phyloP scores from a whole-genome alignment of 2,113 vertebrate species.

The Aspiorhynchus laticeps region DNA sequence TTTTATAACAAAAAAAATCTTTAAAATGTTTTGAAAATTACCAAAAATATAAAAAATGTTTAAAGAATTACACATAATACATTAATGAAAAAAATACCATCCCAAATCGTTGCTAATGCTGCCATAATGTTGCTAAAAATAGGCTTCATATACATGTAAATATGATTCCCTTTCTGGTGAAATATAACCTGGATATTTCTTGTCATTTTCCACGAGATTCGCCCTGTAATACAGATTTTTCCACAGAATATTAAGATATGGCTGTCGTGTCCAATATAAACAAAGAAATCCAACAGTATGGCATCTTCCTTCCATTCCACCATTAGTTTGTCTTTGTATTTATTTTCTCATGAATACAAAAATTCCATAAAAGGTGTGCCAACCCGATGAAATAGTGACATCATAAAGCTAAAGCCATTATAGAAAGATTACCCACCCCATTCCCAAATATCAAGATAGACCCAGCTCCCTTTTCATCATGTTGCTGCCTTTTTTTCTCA shows the following conservation, averaged over 20 bases:
- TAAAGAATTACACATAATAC: neutral
- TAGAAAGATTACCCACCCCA: slow-evolving; percentile 69
- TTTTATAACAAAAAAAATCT: too few species aligned
- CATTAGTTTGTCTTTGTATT: slow-evolving; percentile 41
- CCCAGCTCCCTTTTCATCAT: slow-evolving; percentile 61
- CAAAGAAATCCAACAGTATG: neutral
- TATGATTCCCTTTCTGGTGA: neutral
- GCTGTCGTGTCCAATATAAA: neutral
- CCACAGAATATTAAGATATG: neutral
- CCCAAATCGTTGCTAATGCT: neutral
- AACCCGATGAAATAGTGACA: slow-evolving; percentile 76
- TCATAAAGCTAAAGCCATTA: slow-evolving; percentile 73
- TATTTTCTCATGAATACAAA: slow-evolving; percentile 72
- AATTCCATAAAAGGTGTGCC: slow-evolving; percentile 76
- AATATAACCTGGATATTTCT: neutral
- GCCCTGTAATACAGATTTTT: neutral
- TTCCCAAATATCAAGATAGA: slow-evolving; percentile 74
- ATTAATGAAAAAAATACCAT: too few species aligned
- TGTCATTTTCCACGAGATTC: neutral
- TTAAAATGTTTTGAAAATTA: neutral
- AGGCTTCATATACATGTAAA: neutral
- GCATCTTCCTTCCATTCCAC: neutral
- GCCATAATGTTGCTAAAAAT: neutral
- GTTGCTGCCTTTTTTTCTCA: slow-evolving; percentile 53
- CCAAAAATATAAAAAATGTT: neutral